Percentiles rank a stretch among this genome's conserved stretches.
Conservation (phyloP, 2,113 vertebrate genomes). For the Rynchops niger region DNA sequence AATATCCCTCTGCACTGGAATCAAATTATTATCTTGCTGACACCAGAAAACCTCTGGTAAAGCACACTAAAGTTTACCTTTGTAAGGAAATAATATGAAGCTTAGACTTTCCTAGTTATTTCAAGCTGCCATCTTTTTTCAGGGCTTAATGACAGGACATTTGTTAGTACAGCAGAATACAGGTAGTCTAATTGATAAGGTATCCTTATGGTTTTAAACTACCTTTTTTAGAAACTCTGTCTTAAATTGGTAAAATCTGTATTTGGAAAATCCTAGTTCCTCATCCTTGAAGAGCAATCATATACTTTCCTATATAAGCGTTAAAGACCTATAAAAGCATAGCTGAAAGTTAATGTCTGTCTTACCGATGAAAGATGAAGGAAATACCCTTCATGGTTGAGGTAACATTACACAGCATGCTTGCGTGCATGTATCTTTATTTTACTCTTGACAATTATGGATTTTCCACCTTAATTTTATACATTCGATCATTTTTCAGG, state of each 20-base stretch:
- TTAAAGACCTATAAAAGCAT: neutral
- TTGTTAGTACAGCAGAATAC: neutral
- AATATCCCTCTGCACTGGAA: neutral
- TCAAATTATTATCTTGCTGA: neutral
- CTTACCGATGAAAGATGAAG: neutral
- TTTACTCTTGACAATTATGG: neutral
- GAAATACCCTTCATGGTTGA: slow-evolving; percentile 18
- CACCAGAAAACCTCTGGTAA: neutral
- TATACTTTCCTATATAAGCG: neutral
- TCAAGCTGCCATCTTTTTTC: neutral
- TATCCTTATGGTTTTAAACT: neutral
- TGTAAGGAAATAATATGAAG: neutral
- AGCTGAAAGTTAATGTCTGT: neutral
- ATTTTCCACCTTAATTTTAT: neutral
- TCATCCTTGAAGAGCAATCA: slow-evolving; percentile 49
- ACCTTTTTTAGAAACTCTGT: neutral
- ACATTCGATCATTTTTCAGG: neutral
- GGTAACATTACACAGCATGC: neutral
- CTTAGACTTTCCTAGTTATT: neutral
- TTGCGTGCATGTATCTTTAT: neutral
- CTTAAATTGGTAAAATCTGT: neutral
- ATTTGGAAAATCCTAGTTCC: neutral
- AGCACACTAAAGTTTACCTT: neutral
- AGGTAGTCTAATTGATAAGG: neutral
- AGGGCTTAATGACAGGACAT: neutral